Conservation (phyloP, 2,113 vertebrate genomes). For the Eonycteris spelaea region DNA sequence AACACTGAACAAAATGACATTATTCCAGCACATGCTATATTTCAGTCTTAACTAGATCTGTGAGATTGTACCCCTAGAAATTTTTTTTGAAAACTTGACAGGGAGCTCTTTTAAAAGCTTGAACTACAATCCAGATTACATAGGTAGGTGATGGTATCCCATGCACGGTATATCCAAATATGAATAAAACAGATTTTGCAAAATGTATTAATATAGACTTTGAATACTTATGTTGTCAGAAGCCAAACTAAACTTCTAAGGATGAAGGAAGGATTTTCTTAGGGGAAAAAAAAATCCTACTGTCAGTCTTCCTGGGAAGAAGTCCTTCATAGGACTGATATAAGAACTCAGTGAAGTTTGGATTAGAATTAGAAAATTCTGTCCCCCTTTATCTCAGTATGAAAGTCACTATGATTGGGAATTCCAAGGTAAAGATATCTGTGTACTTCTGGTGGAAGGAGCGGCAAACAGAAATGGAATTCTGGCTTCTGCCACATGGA, state of each 20-base stretch:
- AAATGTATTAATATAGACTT: background rate
- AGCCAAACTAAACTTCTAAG: background rate
- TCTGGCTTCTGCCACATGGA: background rate
- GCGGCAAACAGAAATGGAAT: background rate
- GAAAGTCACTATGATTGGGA: background rate
- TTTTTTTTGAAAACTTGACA: background rate
- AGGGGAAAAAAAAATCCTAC: background rate
- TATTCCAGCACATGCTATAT: background rate
- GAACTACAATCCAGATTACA: background rate
- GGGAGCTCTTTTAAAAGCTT: background rate
- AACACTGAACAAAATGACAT: background rate
- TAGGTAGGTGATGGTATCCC: background rate
- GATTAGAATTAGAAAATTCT: background rate
- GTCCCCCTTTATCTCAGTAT: background rate
- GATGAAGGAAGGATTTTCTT: background rate
- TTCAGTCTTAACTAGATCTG: background rate
- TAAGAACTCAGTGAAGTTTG: background rate
- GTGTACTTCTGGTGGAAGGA: background rate
- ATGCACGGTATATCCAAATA: background rate
- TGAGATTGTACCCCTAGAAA: background rate
- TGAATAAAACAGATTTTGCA: background rate
- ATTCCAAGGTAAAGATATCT: background rate
- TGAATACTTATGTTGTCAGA: background rate
- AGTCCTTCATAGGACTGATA: background rate
- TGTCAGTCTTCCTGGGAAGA: background rate